Evolutionary conservation across 1,140 invertebrate genomes (phyloP).

Genomic region (Temnothorax curvispinosus): DNA sequence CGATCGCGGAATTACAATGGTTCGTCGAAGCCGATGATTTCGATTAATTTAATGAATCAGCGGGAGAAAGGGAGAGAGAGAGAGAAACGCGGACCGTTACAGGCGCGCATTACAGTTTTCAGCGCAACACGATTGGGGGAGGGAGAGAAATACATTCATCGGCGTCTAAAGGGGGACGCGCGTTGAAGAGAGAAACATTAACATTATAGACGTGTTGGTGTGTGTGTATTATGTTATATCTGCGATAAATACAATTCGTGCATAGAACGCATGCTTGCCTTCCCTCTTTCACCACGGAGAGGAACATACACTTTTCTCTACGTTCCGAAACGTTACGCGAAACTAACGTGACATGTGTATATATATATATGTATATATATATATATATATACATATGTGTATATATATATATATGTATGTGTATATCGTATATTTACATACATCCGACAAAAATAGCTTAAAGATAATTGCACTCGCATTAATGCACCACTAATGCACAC

Average conservation of each 20-base stretch:
- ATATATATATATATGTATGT: constrained; percentile 57
- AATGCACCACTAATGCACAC: constrained; percentile 55
- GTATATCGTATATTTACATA: constrained; percentile 69
- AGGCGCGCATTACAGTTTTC: constrained; percentile 14
- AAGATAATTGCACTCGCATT: constrained; percentile 70
- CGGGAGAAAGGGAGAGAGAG: neutral
- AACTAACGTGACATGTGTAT: constrained; percentile 52
- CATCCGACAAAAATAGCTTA: constrained; percentile 65
- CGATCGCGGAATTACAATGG: neutral
- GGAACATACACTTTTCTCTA: neutral
- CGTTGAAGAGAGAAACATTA: constrained; percentile 19
- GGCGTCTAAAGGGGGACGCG: constrained; percentile 1
- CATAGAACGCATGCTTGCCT: constrained; percentile 6
- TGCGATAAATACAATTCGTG: constrained; percentile 39
- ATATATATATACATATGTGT: constrained; percentile 54
- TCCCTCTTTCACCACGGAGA: neutral
- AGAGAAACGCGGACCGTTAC: neutral
- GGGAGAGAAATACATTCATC: constrained; percentile 14
- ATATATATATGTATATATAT: constrained; percentile 60
- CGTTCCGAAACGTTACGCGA: neutral
- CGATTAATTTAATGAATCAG: neutral
- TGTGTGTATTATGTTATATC: constrained; percentile 28
- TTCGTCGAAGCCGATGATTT: neutral
- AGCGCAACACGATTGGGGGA: constrained; percentile 2
- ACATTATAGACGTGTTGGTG: neutral